phyloP scores from a whole-genome alignment of 2,888 invertebrate species.

The Pemphredon lugubris region DNA sequence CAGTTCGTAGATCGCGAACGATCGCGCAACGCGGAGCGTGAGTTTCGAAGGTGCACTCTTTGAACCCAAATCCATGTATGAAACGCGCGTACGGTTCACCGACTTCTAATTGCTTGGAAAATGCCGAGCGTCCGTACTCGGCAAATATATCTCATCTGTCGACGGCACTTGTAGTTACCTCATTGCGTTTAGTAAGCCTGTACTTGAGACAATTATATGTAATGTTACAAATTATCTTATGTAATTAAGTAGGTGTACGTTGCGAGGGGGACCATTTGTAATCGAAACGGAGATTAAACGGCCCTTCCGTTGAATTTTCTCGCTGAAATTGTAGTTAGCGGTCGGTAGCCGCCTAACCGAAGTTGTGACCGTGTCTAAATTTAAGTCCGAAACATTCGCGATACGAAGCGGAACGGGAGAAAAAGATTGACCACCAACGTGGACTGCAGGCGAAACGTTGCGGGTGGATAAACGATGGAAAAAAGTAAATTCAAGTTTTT shows the following conservation, averaged over 20 bases:
- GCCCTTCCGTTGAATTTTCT: conserved; percentile 5
- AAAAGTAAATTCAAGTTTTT: too few relatives aligned
- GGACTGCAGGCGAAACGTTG: too few relatives aligned
- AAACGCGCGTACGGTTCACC: background rate
- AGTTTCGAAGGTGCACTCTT: too few relatives aligned
- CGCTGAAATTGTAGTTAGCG: conserved; percentile 14
- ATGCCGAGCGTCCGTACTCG: background rate
- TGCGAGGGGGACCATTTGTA: conserved; percentile 33
- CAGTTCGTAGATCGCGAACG: too few relatives aligned
- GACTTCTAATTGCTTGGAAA: conserved; percentile 13
- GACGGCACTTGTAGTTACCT: conserved; percentile 10
- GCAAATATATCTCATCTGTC: conserved; percentile 33
- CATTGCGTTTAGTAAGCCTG: conserved; percentile 16
- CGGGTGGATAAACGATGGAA: too few relatives aligned
- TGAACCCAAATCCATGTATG: too few relatives aligned
- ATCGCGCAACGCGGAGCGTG: too few relatives aligned
- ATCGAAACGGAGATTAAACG: conserved; percentile 33
- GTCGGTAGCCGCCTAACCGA: conserved; percentile 12
- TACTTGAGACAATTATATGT: conserved; percentile 31
- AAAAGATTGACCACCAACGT: conserved; percentile 15
- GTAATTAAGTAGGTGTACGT: conserved; percentile 37
- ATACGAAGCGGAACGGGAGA: conserved; percentile 8
- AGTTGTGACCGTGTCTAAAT: conserved; percentile 52
- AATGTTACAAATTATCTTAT: conserved; percentile 42
- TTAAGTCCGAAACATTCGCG: conserved; percentile 60